Percentiles rank a stretch among this genome's conserved stretches.
phyloP scores from a whole-genome alignment of 1,140 invertebrate species.

The Holotrichia oblita region DNA sequence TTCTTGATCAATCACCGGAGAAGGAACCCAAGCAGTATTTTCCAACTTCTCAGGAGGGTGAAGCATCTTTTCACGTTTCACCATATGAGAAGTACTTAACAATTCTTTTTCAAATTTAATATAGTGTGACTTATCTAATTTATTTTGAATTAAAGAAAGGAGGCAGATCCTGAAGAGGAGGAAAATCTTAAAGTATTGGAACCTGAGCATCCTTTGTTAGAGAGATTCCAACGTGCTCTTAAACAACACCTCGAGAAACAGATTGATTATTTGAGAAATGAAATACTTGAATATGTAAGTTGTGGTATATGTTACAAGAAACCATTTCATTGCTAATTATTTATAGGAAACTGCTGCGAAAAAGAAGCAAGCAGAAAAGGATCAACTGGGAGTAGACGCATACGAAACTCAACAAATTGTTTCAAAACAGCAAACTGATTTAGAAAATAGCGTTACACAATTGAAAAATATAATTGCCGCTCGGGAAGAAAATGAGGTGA shows the following conservation, averaged over 20 bases:
- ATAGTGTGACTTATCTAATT: conserved; percentile 26
- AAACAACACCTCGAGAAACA: conserved; percentile 67
- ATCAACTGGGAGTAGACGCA: conserved; percentile 53
- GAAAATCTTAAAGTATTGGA: conserved; percentile 59
- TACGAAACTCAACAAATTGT: conserved; percentile 57
- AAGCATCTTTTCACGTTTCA: conserved; percentile 13
- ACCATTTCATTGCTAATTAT: conserved; percentile 28
- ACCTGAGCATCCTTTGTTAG: conserved; percentile 72
- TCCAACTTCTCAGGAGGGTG: not conserved
- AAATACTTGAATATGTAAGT: conserved; percentile 68
- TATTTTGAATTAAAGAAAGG: not conserved
- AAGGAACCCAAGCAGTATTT: conserved; percentile 34
- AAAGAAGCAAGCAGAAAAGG: conserved; percentile 50
- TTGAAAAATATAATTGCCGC: conserved; percentile 52
- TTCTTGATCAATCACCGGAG: conserved; percentile 17
- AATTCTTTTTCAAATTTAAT: not conserved
- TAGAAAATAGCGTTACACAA: conserved; percentile 51
- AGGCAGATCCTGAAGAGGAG: conserved; percentile 34
- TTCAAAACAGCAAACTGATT: conserved; percentile 51
- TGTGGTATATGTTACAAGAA: conserved; percentile 40
- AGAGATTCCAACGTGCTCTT: conserved; percentile 70
- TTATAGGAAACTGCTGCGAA: conserved; percentile 52
- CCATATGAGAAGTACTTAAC: conserved; percentile 9
- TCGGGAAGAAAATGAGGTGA: conserved; percentile 51
- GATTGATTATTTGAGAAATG: conserved; percentile 66